Conservation (phyloP, 1,140 invertebrate species). For the Scaptomyza pallida region DNA sequence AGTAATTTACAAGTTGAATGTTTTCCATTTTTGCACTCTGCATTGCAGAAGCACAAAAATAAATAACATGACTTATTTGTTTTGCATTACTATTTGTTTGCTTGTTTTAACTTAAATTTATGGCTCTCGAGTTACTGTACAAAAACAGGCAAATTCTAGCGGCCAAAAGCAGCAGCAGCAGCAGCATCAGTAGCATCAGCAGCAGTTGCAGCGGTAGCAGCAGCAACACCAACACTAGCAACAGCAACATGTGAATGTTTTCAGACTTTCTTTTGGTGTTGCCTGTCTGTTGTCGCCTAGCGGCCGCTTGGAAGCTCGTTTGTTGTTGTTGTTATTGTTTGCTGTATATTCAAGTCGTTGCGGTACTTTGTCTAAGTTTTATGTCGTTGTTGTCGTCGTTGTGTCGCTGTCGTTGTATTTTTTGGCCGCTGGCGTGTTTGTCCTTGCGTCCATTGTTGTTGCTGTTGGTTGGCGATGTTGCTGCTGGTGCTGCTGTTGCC, state of each 20-base stretch:
- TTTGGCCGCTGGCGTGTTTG: constrained; percentile 19
- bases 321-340: constrained; percentile 42
- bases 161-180: constrained; percentile 42
- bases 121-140: constrained; percentile 68
- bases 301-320: constrained; percentile 77
- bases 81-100: constrained; percentile 44
- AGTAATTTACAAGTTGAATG: constrained; percentile 79
- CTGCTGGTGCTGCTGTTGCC: constrained; percentile 34
- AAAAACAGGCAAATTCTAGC: constrained; percentile 71
- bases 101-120: constrained; percentile 71
- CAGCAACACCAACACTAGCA: constrained; percentile 17
- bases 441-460: constrained; percentile 9
- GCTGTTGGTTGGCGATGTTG: constrained; percentile 31
- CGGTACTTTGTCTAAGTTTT: constrained; percentile 1
- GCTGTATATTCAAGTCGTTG: constrained; percentile 18
- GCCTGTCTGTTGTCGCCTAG: constrained; percentile 18
- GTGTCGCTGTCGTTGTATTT: constrained; percentile 15
- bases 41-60: constrained; percentile 37
- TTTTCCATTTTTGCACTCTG: constrained; percentile 31
- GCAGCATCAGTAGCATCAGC: constrained; percentile 16
- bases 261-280: constrained; percentile 14
- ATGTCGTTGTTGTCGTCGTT: constrained; percentile 16
- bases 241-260: constrained; percentile 18
- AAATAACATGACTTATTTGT: constrained; percentile 66
- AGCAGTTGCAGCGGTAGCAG: neutral